phyloP scores from a whole-genome alignment of 2,888 invertebrate species.

The Nyleta sp. region DNA sequence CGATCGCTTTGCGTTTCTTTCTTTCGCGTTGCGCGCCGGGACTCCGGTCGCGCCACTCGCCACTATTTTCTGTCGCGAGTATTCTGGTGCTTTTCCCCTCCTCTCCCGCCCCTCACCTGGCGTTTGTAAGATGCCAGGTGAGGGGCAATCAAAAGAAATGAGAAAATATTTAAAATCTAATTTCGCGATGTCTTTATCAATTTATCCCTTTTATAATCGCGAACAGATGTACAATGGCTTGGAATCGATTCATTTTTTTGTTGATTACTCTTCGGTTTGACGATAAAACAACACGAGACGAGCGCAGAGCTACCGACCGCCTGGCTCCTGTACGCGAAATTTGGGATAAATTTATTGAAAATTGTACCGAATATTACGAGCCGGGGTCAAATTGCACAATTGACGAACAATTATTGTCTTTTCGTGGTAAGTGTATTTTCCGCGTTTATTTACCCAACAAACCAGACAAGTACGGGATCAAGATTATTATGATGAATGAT shows the following conservation, averaged over 20 bases:
- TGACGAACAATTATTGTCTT: conserved; percentile 68
- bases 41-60: too few species aligned
- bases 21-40: too few species aligned
- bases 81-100: too few species aligned
- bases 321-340: conserved; percentile 67
- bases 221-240: too few species aligned
- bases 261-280: background rate
- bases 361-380: conserved; percentile 64
- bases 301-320: conserved; percentile 57
- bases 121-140: too few species aligned
- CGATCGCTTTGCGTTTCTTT: too few species aligned
- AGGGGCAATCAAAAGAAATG: too few species aligned
- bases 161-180: too few species aligned
- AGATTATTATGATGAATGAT: conserved; percentile 65
- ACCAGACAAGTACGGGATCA: conserved; percentile 70
- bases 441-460: conserved; percentile 68
- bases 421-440: conserved; percentile 67
- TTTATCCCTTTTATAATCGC: too few species aligned
- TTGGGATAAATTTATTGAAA: conserved; percentile 67
- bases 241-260: conserved; percentile 1
- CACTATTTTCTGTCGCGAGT: too few species aligned
- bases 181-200: too few species aligned
- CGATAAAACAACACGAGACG: conserved; percentile 4
- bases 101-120: too few species aligned
- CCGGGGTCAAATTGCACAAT: conserved; percentile 67